These are phyloP conservation scores for Atrina japonica DNA, from an alignment of 2,888 invertebrate genomes.

Conservation along the genomic window DNA sequence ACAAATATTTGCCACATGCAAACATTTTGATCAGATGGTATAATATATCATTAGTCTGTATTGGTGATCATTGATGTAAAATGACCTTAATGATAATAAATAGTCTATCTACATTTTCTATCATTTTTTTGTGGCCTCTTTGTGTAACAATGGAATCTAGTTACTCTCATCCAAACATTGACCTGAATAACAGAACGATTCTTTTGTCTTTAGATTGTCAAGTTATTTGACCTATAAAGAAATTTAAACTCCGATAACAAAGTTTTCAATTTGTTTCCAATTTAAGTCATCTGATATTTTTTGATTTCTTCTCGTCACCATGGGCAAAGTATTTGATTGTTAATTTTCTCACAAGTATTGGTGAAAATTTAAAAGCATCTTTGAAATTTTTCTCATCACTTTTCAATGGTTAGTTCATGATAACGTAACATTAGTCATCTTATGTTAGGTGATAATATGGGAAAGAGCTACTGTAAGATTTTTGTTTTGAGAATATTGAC, in stretches of 20 bases:
- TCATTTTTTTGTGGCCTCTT: slow-evolving; percentile 20
- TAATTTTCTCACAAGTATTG: slow-evolving; percentile 27
- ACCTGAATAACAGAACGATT: slow-evolving; percentile 13
- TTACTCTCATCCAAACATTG: slow-evolving; percentile 17
- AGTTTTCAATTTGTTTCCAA: no score
- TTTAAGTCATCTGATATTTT: neutral
- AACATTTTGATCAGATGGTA: slow-evolving; percentile 42
- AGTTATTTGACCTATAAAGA: slow-evolving; percentile 25
- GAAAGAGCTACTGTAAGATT: no score
- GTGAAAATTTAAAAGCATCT: slow-evolving; percentile 3
- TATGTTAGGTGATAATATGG: no score
- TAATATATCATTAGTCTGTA: slow-evolving; percentile 35
- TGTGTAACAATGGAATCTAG: neutral
- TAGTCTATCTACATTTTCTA: slow-evolving; percentile 31
- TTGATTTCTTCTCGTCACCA: slow-evolving; percentile 12
- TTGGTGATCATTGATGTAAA: slow-evolving; percentile 38
- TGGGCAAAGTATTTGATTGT: neutral
- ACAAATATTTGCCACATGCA: slow-evolving; percentile 38
- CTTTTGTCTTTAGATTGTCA: slow-evolving; percentile 23
- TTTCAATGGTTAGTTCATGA: slow-evolving; percentile 7
- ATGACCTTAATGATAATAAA: slow-evolving; percentile 40
- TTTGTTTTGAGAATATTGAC: no score
- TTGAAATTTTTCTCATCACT: slow-evolving; percentile 17
- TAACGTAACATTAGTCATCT: slow-evolving; percentile 7
- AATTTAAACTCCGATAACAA: slow-evolving; percentile 12